Percentiles rank a stretch among this genome's conserved stretches.
phyloP scores from a whole-genome alignment of 2,797 vertebrate species.

The Ceyx erithaca region DNA sequence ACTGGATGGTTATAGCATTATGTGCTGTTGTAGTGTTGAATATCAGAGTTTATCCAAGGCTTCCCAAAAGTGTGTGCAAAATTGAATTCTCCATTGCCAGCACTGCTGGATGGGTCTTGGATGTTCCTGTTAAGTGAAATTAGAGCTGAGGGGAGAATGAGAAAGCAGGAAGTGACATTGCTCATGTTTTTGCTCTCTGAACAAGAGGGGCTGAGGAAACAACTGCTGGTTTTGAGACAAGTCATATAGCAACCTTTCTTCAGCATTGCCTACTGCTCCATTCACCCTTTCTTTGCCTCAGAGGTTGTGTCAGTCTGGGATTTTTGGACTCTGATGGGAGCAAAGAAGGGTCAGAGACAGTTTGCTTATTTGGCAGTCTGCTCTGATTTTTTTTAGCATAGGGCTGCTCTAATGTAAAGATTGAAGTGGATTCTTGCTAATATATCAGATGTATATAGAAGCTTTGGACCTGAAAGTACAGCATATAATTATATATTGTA shows the following conservation, averaged over 20 bases:
- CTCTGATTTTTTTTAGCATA: fast-evolving
- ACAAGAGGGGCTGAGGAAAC: neutral
- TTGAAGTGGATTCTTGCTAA: neutral
- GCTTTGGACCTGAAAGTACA: neutral
- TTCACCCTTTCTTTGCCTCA: neutral
- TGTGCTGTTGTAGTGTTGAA: neutral
- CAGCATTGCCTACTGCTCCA: neutral
- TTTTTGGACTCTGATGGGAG: neutral
- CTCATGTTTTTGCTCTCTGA: neutral
- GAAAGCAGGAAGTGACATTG: neutral
- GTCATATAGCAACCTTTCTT: neutral
- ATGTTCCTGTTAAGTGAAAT: neutral
- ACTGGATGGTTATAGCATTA: neutral
- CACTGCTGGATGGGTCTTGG: neutral
- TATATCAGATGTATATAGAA: neutral
- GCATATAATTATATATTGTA: fast-evolving
- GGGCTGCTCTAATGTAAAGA: neutral
- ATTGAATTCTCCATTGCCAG: neutral
- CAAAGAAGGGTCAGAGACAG: neutral
- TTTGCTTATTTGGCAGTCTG: neutral
- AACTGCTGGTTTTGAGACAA: neutral
- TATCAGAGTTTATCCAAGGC: neutral
- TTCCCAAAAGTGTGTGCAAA: neutral
- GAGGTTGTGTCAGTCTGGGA: neutral
- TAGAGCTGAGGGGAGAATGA: neutral